A percentile compares a stretch with the other conserved stretches of the same genome.
These are phyloP conservation scores for Aythya fuligula DNA, from an alignment of 2,797 vertebrate species.

Conservation along the genomic window DNA sequence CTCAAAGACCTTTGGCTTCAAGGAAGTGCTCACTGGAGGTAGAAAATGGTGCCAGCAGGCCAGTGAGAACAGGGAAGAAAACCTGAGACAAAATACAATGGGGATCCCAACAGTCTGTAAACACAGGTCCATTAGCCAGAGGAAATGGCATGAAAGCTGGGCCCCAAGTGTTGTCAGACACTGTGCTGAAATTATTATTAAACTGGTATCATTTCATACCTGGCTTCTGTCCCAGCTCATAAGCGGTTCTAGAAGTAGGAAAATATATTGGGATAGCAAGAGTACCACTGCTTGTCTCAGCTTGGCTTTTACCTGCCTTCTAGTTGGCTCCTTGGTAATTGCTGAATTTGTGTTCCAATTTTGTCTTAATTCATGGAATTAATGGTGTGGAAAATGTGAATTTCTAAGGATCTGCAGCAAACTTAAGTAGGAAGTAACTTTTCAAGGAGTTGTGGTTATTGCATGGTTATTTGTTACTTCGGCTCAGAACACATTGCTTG, in stretches of 20 bases:
- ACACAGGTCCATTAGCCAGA: neutral
- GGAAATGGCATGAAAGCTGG: accelerated
- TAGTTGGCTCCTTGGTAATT: neutral
- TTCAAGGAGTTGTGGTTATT: neutral
- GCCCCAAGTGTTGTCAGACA: neutral
- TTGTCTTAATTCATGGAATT: neutral
- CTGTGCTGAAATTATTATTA: neutral
- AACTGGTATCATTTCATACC: neutral
- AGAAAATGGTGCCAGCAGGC: neutral
- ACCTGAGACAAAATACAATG: neutral
- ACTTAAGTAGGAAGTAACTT: neutral
- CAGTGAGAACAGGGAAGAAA: neutral
- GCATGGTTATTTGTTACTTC: neutral
- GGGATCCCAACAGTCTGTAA: neutral
- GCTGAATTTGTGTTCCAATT: constrained; percentile 4
- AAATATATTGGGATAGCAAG: neutral
- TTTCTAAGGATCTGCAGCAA: neutral
- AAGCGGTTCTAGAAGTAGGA: neutral
- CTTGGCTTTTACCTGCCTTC: neutral
- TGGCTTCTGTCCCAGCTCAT: neutral
- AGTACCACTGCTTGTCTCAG: neutral
- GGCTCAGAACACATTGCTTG: neutral
- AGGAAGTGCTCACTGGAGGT: neutral
- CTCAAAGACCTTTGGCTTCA: neutral
- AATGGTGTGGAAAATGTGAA: neutral